These are phyloP conservation scores for Myzus persicae DNA, from an alignment of 1,140 invertebrate genomes.

Conservation along the genomic window DNA sequence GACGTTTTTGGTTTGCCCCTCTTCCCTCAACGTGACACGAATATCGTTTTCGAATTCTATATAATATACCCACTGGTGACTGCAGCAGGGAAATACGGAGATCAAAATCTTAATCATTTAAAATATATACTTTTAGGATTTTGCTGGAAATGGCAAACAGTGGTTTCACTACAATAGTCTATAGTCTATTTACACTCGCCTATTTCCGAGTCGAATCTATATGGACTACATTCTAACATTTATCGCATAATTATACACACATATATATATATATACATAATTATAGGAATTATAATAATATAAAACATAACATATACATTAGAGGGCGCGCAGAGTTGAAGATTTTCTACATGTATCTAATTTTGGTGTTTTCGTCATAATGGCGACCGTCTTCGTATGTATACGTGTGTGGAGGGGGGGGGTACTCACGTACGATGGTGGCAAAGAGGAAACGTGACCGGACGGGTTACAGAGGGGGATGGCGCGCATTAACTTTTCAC, in stretches of 20 bases:
- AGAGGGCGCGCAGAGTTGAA: neutral
- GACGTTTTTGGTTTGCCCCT: neutral
- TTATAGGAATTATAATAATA: neutral
- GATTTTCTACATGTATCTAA: neutral
- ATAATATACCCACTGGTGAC: neutral
- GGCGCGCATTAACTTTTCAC: slow-evolving; percentile 40
- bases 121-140: neutral
- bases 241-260: neutral
- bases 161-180: neutral
- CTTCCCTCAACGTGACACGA: neutral
- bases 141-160: neutral
- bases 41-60: slow-evolving; percentile 23
- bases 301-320: neutral
- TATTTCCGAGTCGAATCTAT: neutral
- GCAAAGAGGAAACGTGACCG: neutral
- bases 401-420: neutral
- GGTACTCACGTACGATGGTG: neutral
- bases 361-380: neutral
- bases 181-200: too few species aligned
- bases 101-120: neutral
- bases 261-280: too few species aligned
- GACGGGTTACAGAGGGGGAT: neutral
- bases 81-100: neutral
- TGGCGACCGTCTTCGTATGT: neutral
- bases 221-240: neutral